Evolutionary conservation across 2,797 vertebrate species (phyloP).

Genomic region (Tarsius wallacei): DNA sequence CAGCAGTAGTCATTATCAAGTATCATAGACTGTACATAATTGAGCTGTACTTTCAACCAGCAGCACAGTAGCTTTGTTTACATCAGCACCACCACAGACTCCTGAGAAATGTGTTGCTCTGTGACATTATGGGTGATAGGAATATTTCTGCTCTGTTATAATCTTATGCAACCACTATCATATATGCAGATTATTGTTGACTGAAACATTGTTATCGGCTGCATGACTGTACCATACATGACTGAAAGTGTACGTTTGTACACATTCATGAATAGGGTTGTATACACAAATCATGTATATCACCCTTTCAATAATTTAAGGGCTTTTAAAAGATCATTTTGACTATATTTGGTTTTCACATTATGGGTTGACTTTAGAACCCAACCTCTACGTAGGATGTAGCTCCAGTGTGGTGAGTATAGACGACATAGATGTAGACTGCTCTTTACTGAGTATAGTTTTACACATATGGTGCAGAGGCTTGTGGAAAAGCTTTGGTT

Average conservation of each 20-base stretch:
- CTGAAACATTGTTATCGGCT: not conserved
- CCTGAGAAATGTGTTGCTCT: not conserved
- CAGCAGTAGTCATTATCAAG: not conserved
- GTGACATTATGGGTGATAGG: not conserved
- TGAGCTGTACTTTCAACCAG: no score
- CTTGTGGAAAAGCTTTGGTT: not conserved
- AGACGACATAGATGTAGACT: not conserved
- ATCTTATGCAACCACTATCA: not conserved
- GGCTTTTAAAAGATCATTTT: conserved; percentile 50
- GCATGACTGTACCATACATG: not conserved
- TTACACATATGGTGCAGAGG: not conserved
- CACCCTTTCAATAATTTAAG: not conserved
- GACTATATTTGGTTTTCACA: conserved; percentile 14
- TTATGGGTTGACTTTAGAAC: not conserved
- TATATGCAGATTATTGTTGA: not conserved
- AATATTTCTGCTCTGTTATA: not conserved
- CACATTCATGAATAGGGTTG: not conserved
- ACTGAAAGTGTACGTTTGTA: not conserved
- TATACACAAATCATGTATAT: not conserved
- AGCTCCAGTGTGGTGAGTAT: not conserved
- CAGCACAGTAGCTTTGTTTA: not conserved
- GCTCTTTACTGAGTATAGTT: not conserved
- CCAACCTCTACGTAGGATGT: not conserved
- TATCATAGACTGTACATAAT: not conserved
- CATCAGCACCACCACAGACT: not conserved